Evolutionary conservation across 1,140 invertebrate genomes (phyloP).

Genomic region (Drosophila quadrilineata): DNA sequence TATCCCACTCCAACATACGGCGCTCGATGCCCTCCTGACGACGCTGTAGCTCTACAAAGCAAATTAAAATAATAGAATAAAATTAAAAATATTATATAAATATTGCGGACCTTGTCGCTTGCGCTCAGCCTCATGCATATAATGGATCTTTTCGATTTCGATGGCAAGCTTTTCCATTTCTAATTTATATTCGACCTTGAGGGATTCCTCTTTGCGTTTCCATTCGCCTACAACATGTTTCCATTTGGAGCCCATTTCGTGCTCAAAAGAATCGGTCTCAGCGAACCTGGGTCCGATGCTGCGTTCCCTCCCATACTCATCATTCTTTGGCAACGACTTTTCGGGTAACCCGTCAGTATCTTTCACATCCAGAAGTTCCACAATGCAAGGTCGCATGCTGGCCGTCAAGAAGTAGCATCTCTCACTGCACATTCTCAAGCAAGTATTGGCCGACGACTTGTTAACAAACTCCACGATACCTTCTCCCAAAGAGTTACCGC

Average conservation of each 20-base stretch:
- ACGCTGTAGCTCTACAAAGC: too few species aligned
- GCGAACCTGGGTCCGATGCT: slow-evolving; percentile 94
- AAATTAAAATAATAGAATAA: slow-evolving; percentile 16
- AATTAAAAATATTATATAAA: background rate
- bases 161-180: slow-evolving; percentile 95
- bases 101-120: slow-evolving; percentile 88
- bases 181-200: slow-evolving; percentile 94
- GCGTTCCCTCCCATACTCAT: slow-evolving; percentile 90
- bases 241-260: slow-evolving; percentile 97
- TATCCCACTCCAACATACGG: too few species aligned
- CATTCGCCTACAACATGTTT: slow-evolving; percentile 96
- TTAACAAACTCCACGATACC: slow-evolving; percentile 97
- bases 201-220: slow-evolving; percentile 92
- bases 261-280: slow-evolving; percentile 93
- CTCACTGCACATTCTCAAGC: slow-evolving; percentile 93
- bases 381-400: slow-evolving; percentile 93
- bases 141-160: slow-evolving; percentile 96
- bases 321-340: slow-evolving; percentile 92
- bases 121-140: slow-evolving; percentile 94
- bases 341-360: slow-evolving; percentile 98
- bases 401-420: slow-evolving; percentile 96
- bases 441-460: slow-evolving; percentile 93
- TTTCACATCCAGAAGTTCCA: slow-evolving; percentile 92
- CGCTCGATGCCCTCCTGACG: too few species aligned
- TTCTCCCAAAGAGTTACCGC: slow-evolving; percentile 96